Percentiles rank a stretch among this genome's conserved stretches.
Evolutionary conservation across 2,797 vertebrate species (phyloP).

Genomic region (Sebastes trivittatus): DNA sequence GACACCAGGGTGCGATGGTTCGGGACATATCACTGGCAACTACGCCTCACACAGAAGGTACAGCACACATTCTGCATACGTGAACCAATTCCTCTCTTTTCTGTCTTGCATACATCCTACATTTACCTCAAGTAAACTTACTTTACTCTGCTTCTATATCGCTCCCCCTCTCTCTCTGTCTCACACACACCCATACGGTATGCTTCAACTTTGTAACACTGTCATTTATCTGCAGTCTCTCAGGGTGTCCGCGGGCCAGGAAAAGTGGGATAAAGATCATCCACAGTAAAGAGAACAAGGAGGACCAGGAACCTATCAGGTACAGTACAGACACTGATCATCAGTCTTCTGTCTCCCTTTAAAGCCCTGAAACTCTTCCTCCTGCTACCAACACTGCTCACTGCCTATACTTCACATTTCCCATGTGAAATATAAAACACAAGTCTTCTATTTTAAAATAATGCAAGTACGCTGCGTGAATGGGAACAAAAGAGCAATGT

Average conservation of each 20-base stretch:
- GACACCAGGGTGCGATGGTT: constrained; percentile 98
- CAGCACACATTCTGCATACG: background rate
- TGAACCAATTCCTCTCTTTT: background rate
- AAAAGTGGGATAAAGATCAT: constrained; percentile 99
- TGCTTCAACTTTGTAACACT: constrained; percentile 28
- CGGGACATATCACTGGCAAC: constrained; percentile 99
- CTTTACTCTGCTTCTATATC: background rate
- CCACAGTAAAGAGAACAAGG: constrained; percentile 99
- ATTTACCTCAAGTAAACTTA: background rate
- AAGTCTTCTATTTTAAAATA: constrained; percentile 22
- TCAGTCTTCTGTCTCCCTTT: constrained; percentile 45
- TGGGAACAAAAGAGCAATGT: background rate
- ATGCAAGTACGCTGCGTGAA: background rate
- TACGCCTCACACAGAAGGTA: constrained; percentile 99
- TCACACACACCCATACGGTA: background rate
- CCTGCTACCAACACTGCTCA: background rate
- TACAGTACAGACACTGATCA: constrained; percentile 67
- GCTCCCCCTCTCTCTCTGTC: background rate
- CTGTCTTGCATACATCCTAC: background rate
- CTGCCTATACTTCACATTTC: constrained; percentile 1
- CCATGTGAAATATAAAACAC: constrained; percentile 3
- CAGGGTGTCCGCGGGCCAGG: constrained; percentile 97
- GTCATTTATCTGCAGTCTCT: constrained; percentile 88
- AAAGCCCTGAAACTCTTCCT: constrained; percentile 8
- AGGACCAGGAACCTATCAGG: constrained; percentile 99